Percentiles rank a stretch among this genome's conserved stretches.
phyloP scores from a whole-genome alignment of 2,797 vertebrate species.

The Smutsia gigantea region DNA sequence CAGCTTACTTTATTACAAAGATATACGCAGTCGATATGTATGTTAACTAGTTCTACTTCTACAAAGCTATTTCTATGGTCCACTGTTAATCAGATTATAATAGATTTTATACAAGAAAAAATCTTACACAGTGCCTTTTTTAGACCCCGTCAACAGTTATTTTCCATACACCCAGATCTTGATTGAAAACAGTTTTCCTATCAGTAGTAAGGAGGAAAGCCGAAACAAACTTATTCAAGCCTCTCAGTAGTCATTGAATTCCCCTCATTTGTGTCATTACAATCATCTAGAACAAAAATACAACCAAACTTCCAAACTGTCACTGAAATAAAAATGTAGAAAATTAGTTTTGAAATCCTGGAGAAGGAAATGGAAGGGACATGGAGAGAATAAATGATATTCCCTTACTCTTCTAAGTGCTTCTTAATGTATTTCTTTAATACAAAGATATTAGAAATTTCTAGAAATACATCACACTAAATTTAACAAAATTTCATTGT shows the following conservation, averaged over 20 bases:
- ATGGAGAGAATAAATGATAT: not conserved
- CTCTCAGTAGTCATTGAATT: not conserved
- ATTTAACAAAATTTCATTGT: not conserved
- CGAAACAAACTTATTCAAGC: not conserved
- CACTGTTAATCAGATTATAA: constrained; percentile 19
- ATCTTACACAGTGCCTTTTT: not conserved
- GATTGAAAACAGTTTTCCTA: not conserved
- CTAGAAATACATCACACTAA: not conserved
- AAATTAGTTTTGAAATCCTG: constrained; percentile 8
- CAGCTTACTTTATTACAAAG: not conserved
- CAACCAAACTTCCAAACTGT: not conserved
- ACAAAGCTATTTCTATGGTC: not conserved
- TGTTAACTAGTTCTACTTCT: not conserved
- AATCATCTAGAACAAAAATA: not conserved
- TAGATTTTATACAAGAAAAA: not conserved
- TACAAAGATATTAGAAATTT: constrained; percentile 1
- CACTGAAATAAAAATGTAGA: not conserved
- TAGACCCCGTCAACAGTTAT: not conserved
- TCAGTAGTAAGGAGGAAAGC: not conserved
- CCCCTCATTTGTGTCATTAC: not conserved
- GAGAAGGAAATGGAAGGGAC: not conserved
- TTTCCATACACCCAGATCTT: not conserved
- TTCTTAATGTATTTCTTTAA: not conserved
- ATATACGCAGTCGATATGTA: not conserved
- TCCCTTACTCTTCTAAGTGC: not conserved